Conservation (phyloP, 2,888 invertebrate species). For the Synergus itoensis region DNA sequence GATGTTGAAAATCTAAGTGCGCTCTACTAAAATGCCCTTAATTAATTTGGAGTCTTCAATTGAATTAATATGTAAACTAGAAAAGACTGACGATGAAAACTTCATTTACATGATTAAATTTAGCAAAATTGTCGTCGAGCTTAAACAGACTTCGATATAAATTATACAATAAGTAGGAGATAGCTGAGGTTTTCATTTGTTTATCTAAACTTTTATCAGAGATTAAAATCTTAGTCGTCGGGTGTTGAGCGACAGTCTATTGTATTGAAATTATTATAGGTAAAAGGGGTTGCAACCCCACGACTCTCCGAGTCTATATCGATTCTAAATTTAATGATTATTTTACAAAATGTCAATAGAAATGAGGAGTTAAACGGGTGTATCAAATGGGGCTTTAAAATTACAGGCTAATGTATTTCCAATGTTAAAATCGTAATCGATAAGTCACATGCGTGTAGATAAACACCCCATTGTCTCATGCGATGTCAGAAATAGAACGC, state of each 20-base stretch:
- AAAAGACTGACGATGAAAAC: neutral
- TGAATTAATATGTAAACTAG: neutral
- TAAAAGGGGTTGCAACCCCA: too few relatives aligned
- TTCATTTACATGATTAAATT: neutral
- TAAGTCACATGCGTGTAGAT: neutral
- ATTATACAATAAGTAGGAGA: too few relatives aligned
- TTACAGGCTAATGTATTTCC: neutral
- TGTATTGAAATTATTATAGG: too few relatives aligned
- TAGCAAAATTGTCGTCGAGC: too few relatives aligned
- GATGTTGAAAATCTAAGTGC: neutral
- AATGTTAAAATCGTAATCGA: neutral
- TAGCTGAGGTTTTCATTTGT: too few relatives aligned
- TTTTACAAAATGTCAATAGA: neutral
- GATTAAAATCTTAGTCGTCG: too few relatives aligned
- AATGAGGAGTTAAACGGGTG: neutral
- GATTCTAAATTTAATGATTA: neutral
- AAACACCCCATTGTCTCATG: neutral
- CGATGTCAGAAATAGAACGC: neutral
- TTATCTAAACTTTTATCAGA: too few relatives aligned
- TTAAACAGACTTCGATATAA: too few relatives aligned
- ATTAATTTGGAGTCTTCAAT: neutral
- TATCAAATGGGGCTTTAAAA: neutral
- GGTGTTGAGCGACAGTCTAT: too few relatives aligned
- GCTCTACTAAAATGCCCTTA: neutral
- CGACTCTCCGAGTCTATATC: neutral